Evolutionary conservation across 2,888 invertebrate species (phyloP), one percentile per base, ranked within the genome.

Genomic region (Andrena praecox): DNA sequence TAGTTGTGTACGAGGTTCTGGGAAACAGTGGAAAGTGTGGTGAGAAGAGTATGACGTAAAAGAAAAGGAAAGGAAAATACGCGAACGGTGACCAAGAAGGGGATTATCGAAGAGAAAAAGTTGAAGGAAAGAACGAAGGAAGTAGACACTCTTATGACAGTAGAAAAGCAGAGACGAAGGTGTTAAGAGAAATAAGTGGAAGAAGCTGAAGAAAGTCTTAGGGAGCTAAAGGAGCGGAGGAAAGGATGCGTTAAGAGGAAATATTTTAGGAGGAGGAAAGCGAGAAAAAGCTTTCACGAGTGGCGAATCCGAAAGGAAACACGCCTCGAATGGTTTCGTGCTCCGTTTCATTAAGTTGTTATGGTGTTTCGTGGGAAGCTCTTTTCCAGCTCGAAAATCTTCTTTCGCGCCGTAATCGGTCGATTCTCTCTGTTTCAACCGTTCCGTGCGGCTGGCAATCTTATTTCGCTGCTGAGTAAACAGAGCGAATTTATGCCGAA

Each of bases 231-330:
- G 56, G 48, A 48, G 12, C n/a, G 5, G 29, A 4, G 56, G 27
- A 59, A 56, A 35, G 31, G 31, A 1, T 12, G 16, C 59, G 48
- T 24, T 24, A 48, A 42, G 35, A 16, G 16, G 35, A 63, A 59
- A 69, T 33, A 35, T 54, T 31, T 24, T 29, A 35, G 42, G 35
- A 20, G 60, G 29, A 67, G 27, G 7, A 10, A 12, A 52, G 60
- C 27, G 16, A 60, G 60, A 29, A n/a, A 68, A 74, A 78, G 77
- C 74, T 74, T 78, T 78, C 67, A 42, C 60, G 31, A 67, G 52
- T 56, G 60, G 42, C 48, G 62, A 7, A 27, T 48, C 59, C 68
- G 68, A 64, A 56, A 59, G 68, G 29, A 68, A 50, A 75, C 63
- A 59, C 33, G 56, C 20, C 31, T 20, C 33, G 27, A 20, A 69